Percentiles rank a stretch among this genome's conserved stretches.
phyloP scores from a whole-genome alignment of 2,113 vertebrate species.

The Orthonyx spaldingii region DNA sequence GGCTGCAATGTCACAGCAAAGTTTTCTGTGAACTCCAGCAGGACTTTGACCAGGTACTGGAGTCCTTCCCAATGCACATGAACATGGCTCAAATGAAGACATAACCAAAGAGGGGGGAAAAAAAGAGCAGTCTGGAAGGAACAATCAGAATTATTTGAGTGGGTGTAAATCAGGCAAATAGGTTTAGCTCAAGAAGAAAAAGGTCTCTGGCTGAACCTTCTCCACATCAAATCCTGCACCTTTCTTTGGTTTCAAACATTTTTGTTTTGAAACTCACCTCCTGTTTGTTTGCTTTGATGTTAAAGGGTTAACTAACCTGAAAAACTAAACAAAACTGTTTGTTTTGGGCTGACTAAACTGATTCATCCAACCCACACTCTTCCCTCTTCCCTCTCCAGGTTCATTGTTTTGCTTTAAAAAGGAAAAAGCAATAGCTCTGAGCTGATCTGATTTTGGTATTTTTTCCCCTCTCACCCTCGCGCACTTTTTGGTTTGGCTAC shows the following conservation, averaged over 20 bases:
- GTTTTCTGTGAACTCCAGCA: neutral
- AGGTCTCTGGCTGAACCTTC: neutral
- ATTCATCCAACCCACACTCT: neutral
- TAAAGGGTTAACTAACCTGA: slow-evolving; percentile 46
- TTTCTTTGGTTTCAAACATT: slow-evolving; percentile 10
- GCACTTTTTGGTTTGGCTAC: slow-evolving; percentile 27
- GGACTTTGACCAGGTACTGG: neutral
- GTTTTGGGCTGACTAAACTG: neutral
- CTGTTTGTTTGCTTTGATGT: neutral
- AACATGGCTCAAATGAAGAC: neutral
- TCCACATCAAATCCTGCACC: neutral
- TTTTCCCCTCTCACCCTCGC: neutral
- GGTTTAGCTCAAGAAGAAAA: neutral
- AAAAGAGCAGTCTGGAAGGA: neutral
- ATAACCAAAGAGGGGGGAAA: fast-evolving
- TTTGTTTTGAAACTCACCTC: neutral
- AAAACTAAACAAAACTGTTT: slow-evolving; percentile 6
- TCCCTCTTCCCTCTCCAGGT: neutral
- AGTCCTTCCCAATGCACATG: neutral
- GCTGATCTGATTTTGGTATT: neutral
- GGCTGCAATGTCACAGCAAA: neutral
- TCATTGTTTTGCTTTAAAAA: neutral
- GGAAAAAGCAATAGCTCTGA: neutral
- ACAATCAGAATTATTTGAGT: neutral
- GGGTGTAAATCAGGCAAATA: neutral